These are phyloP conservation scores for Heliconius hortense DNA, from an alignment of 2,888 invertebrate species.

Conservation along the genomic window DNA sequence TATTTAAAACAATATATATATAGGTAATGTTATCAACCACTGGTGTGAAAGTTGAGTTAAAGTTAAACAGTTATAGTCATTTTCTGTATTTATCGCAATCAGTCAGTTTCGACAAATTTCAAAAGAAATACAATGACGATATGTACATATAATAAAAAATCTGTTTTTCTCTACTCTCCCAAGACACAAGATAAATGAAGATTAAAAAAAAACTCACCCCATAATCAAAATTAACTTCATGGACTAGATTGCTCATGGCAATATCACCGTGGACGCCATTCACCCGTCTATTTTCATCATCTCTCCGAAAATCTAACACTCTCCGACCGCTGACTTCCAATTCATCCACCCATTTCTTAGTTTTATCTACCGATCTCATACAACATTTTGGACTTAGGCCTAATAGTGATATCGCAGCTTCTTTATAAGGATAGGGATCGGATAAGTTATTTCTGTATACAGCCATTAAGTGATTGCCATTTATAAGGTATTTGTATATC, in stretches of 20 bases:
- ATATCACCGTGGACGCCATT: conserved; percentile 71
- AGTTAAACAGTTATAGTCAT: too few species aligned
- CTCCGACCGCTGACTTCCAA: conserved; percentile 61
- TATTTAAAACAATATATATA: too few species aligned
- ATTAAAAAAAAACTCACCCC: conserved; percentile 57
- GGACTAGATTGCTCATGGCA: conserved; percentile 70
- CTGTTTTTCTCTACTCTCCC: too few species aligned
- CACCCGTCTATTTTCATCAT: conserved; percentile 56
- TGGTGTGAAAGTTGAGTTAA: too few species aligned
- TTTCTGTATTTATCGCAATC: too few species aligned
- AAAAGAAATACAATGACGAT: too few species aligned
- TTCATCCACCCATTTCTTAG: conserved; percentile 70
- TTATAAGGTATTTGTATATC: conserved; percentile 89
- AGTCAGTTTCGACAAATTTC: too few species aligned
- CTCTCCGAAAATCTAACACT: conserved; percentile 61
- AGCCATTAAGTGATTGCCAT: conserved; percentile 65
- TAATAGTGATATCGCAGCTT: conserved; percentile 68
- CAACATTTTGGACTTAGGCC: conserved; percentile 85
- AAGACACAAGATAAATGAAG: too few species aligned
- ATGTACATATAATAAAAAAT: too few species aligned
- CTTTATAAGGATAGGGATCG: conserved; percentile 67
- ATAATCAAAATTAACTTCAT: conserved; percentile 71
- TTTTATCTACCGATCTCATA: conserved; percentile 61
- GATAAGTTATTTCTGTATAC: conserved; percentile 60
- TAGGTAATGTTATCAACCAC: too few species aligned